Conservation (phyloP, 2,113 vertebrate genomes). For the Calyptomena viridis region DNA sequence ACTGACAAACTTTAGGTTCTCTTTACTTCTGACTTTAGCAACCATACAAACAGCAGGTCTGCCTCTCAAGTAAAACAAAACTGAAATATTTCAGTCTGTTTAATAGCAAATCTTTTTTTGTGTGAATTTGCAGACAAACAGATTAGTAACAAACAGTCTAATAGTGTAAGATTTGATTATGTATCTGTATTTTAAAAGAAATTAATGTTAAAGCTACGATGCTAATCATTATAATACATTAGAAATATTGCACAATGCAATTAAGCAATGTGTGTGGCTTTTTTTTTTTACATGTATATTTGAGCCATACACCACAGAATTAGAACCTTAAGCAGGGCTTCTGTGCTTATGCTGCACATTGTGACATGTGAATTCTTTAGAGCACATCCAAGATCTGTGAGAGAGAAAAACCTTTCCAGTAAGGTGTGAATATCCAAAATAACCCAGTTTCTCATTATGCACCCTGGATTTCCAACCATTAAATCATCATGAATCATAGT, state of each 20-base stretch:
- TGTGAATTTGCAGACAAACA: neutral
- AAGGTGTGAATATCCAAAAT: conserved; percentile 32
- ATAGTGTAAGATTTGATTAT: conserved; percentile 1
- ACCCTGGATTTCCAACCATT: conserved; percentile 12
- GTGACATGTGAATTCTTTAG: conserved; percentile 5
- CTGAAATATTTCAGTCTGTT: conserved; percentile 2
- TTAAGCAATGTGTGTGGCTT: conserved; percentile 1
- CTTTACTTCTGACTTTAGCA: neutral
- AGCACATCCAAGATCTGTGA: conserved; percentile 2
- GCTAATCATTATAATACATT: conserved; percentile 53
- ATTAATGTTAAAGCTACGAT: conserved; percentile 40
- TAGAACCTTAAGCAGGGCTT: conserved; percentile 24
- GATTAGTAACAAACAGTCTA: neutral
- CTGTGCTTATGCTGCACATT: neutral
- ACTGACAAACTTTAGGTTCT: neutral
- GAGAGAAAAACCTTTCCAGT: conserved; percentile 3
- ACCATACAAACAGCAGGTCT: neutral
- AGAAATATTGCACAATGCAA: conserved; percentile 70
- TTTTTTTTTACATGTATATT: neutral
- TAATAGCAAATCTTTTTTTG: neutral
- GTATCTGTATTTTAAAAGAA: conserved; percentile 27
- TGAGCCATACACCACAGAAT: conserved; percentile 48
- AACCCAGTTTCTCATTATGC: conserved; percentile 28
- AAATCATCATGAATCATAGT: neutral
- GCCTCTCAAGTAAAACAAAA: neutral